Conservation (phyloP, 2,888 invertebrate genomes). For the Altica lythri region DNA sequence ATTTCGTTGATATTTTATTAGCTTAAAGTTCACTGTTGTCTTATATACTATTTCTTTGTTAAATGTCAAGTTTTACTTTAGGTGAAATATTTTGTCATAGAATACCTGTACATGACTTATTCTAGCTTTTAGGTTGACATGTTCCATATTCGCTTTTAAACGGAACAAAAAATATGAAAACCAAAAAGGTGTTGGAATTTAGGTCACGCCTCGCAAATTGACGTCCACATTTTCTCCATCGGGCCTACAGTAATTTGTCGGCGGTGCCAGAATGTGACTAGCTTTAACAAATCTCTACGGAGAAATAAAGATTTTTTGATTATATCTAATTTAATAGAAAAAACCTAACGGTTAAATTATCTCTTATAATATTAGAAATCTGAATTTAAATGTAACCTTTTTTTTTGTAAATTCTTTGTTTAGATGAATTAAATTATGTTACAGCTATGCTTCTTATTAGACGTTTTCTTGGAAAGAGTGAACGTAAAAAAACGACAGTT, state of each 20-base stretch:
- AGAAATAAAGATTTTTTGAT: neutral
- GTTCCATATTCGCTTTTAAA: conserved; percentile 10
- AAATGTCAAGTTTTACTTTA: neutral
- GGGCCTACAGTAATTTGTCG: conserved; percentile 21
- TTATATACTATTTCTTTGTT: too few relatives aligned
- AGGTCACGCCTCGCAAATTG: conserved; percentile 23
- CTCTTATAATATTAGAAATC: too few relatives aligned
- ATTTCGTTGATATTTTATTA: too few relatives aligned
- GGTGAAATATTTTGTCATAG: neutral
- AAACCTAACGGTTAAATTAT: too few relatives aligned
- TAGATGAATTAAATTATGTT: too few relatives aligned
- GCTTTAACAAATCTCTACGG: conserved; percentile 5
- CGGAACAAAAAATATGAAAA: conserved; percentile 14
- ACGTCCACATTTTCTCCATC: conserved; percentile 18
- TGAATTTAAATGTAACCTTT: too few relatives aligned
- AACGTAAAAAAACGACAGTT: too few relatives aligned
- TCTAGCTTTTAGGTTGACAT: conserved; percentile 2
- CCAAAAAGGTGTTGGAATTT: conserved; percentile 12
- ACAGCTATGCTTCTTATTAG: too few relatives aligned
- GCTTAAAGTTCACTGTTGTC: too few relatives aligned
- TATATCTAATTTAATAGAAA: neutral
- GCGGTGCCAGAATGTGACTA: conserved; percentile 22
- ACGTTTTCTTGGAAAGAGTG: too few relatives aligned
- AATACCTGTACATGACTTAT: neutral
- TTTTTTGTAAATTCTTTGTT: too few relatives aligned